phyloP scores from a whole-genome alignment of 2,113 vertebrate genomes.

The Petaurus breviceps region DNA sequence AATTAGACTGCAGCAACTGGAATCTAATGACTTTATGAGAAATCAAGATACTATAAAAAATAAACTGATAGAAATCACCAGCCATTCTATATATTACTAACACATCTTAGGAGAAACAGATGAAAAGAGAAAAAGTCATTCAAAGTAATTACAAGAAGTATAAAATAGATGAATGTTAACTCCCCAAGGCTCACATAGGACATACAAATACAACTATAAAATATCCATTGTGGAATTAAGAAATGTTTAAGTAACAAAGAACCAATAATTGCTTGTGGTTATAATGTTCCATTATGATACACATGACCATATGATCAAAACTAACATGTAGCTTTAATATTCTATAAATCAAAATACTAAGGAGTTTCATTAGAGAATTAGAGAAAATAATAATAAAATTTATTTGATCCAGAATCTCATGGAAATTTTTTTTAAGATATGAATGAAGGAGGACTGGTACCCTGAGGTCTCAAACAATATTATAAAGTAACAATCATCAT shows the following conservation, averaged over 20 bases:
- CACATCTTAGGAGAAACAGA: neutral
- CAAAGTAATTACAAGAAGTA: neutral
- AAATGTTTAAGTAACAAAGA: neutral
- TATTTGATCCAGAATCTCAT: neutral
- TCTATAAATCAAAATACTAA: neutral
- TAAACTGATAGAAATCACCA: neutral
- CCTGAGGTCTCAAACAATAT: neutral
- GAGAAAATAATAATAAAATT: neutral
- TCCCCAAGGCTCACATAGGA: neutral
- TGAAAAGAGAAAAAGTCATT: neutral
- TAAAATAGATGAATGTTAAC: neutral
- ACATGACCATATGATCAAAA: neutral
- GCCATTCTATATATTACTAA: neutral
- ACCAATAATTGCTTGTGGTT: neutral
- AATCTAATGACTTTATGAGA: too few species aligned
- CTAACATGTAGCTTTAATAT: neutral
- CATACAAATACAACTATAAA: neutral
- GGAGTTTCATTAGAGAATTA: neutral
- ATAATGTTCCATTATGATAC: neutral
- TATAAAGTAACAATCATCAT: neutral
- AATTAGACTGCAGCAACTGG: too few species aligned
- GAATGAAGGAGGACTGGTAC: neutral
- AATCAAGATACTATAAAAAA: too few species aligned
- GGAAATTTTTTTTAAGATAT: neutral
- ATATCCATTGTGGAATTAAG: neutral